phyloP scores from a whole-genome alignment of 2,888 invertebrate genomes.

The Conus canariensis region DNA sequence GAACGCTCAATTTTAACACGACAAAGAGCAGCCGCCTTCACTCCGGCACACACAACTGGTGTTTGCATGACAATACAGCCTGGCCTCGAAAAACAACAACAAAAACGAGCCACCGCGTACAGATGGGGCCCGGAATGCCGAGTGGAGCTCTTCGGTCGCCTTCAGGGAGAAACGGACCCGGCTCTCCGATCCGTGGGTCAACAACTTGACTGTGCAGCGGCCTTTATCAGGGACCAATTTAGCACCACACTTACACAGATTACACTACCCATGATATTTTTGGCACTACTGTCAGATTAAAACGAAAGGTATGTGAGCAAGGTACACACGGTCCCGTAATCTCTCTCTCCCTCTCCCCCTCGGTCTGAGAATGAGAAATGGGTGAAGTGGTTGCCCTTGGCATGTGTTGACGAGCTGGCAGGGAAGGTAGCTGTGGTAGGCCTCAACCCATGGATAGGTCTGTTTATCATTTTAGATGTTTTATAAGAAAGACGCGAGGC shows the following conservation, averaged over 20 bases:
- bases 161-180: background rate
- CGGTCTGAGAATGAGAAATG: no score
- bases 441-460: no score
- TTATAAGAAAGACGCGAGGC: no score
- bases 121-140: slow-evolving; percentile 31
- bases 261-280: slow-evolving; percentile 25
- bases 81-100: background rate
- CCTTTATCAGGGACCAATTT: slow-evolving; percentile 12
- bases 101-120: background rate
- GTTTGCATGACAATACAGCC: background rate
- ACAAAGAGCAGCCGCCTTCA: background rate
- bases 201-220: background rate
- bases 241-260: slow-evolving; percentile 17
- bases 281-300: slow-evolving; percentile 5
- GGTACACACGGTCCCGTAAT: background rate
- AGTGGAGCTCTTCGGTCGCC: background rate
- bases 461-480: no score
- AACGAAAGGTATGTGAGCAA: background rate
- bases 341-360: background rate
- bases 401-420: no score
- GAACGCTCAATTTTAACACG: background rate
- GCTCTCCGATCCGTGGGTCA: background rate
- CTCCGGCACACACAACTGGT: background rate
- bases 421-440: no score
- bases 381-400: no score